A percentile compares a stretch with the other conserved stretches of the same genome.
Evolutionary conservation across 1,140 invertebrate species (phyloP).

Genomic region (Dendrolimus punctatus): DNA sequence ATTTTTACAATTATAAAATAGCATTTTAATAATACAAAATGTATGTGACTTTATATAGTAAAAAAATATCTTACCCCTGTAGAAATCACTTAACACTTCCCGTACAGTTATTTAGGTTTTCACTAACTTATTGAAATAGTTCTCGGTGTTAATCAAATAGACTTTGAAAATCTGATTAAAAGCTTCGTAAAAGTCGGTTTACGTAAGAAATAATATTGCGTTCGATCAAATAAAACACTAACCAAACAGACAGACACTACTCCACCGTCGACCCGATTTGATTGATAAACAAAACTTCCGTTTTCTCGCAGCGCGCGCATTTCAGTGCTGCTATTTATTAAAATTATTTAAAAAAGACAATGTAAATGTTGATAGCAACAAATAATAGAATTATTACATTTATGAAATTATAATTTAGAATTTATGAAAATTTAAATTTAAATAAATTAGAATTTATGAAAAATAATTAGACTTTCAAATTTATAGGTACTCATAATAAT

Average conservation of each 20-base stretch:
- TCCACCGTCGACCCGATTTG: constrained; percentile 39
- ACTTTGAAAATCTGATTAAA: not conserved
- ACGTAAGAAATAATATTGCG: constrained; percentile 21
- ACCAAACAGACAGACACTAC: constrained; percentile 11
- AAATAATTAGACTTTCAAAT: too few relatives aligned
- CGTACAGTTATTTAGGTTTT: not conserved
- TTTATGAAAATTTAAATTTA: too few relatives aligned
- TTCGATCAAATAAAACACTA: constrained; percentile 15
- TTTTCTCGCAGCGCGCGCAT: constrained; percentile 56
- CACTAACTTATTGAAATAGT: not conserved
- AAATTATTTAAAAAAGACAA: constrained; percentile 5
- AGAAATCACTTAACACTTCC: constrained; percentile 5
- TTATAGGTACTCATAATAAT: too few relatives aligned
- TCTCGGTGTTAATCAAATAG: too few relatives aligned
- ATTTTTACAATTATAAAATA: not conserved
- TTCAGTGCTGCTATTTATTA: constrained; percentile 27
- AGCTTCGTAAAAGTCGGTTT: constrained; percentile 20
- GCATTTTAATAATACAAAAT: not conserved
- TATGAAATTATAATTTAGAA: too few relatives aligned
- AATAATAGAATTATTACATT: too few relatives aligned
- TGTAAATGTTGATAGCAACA: too few relatives aligned
- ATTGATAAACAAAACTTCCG: constrained; percentile 67
- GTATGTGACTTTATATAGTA: not conserved
- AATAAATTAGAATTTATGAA: too few relatives aligned
- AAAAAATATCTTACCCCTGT: not conserved